Base-by-base conservation (phyloP, 2,797 vertebrate genomes). In the Callimico goeldii region DNA sequence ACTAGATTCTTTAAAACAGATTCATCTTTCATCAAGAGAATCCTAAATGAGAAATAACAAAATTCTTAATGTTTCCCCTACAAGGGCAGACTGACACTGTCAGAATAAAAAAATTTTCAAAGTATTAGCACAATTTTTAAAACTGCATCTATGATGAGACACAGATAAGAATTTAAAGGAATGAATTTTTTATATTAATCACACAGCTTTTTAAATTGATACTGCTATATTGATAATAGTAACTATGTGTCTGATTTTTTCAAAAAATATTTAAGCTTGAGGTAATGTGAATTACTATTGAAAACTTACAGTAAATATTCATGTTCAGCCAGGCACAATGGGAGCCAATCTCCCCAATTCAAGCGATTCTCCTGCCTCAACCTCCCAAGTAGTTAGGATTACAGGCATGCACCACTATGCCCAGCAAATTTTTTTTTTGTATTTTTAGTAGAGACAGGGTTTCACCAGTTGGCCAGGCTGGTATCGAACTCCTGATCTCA, bases 11-110 rank as follows among this genome's bases (percentile, higher is more conserved):
- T 99, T 92, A 99, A 99, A 76, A 99, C 97, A 73, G 99, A 98
- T 98, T 99, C 99, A 96, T 99, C 99, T 94, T 99, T 99, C 98
- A 99, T 98, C 97, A 99, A 98, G 94, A 99, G 98, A 97, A 99
- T 98, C 91, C 99, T 99, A 98, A 43, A 90, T 36, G 13, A 43
- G 36, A 97, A 98, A 96, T 0, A 98, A 93, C 92, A 95, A 96
- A 98, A 43, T 28, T 77, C 24, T 96, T 95, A 90, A 91, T 94
- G 7, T 52, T 88, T 79, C 94, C 94, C 81, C 92, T 90, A 95
- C 82, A 70, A 43, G 48, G 64, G 15, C 19, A 36, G 28, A 76
- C 10, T 81, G 41, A 83, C 1, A 96, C 17, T 30, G 93, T 57
- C 28, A 96, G 30, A 97, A 95, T 36, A 93, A 82, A 93, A 94